Base-by-base conservation (phyloP, 2,888 invertebrate species). In the Apamea crenata region DNA sequence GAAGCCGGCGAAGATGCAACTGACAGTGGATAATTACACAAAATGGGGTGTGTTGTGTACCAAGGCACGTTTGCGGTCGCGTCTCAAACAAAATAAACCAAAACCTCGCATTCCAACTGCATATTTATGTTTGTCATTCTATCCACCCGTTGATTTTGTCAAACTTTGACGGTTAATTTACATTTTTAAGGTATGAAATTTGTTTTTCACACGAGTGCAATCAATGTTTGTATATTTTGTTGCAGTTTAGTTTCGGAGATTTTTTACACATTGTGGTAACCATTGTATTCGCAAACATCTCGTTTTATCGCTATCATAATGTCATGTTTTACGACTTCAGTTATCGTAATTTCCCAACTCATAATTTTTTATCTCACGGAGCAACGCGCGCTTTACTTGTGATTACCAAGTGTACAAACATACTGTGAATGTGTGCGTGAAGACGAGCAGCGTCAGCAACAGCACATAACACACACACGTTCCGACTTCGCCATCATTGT, bases 161-260 rank as follows among this genome's bases (percentile, higher is more conserved):
- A 88, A 90, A 88, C 84, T 91, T 90, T 88, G 87, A 87, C 77
- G 83, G 67, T 89, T 86, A 83, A 90, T 90, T 91, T 88, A 76
- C 86, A 87, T 89, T 86, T 87, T 90, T 81, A 81, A 81, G 83
- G 78, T 82, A 71, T 83, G 66, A 80, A 83, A 81, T 81, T 77
- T 79, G 78, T 77, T 86, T 80, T 81, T 69, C 85, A 80, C 82
- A 68, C 75, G 74, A 78, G 77, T 73, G 83, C 80, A 81, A 81
- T 83, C 80, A 77, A 74, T 80, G 77, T 80, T 77, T 50, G 59
- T 69, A 56, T 76, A 63, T 80, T 73, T 79, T 61, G 69, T 71
- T 53, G 7, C 40, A 83, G 56, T 61, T 82, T n/a, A 0, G 18
- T 16, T 47, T 71, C n/a, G 29, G 18, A n/a, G 18, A 6, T 66